Evolutionary conservation across 2,797 vertebrate genomes (phyloP).

Genomic region (Nyctalus aviator): DNA sequence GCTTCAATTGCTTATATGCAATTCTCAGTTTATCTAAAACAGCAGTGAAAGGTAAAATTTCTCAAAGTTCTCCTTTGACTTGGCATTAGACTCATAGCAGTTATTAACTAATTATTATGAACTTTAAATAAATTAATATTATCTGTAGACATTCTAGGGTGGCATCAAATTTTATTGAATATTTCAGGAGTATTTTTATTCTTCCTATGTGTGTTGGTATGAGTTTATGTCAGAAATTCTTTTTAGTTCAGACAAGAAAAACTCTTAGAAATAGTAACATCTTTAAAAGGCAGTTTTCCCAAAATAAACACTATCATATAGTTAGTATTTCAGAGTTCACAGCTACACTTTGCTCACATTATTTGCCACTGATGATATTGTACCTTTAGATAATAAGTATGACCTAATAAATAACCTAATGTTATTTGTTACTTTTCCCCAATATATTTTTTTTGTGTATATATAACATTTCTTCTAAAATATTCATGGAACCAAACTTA

Average conservation of each 20-base stretch:
- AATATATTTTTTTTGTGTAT: not conserved
- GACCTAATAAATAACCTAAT: too few relatives aligned
- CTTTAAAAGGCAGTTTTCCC: not conserved
- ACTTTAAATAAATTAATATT: not conserved
- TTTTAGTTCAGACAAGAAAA: not conserved
- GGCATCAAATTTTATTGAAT: not conserved
- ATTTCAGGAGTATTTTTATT: not conserved
- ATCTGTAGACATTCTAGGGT: not conserved
- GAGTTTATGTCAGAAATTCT: not conserved
- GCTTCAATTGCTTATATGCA: not conserved
- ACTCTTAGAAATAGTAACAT: not conserved
- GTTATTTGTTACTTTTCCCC: too few relatives aligned
- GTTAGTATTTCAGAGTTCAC: not conserved
- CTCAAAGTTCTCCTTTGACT: not conserved
- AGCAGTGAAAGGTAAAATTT: not conserved
- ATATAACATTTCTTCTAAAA: not conserved
- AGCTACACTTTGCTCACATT: not conserved
- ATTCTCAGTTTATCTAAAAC: not conserved
- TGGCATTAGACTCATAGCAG: not conserved
- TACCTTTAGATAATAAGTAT: not conserved
- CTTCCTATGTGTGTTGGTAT: not conserved
- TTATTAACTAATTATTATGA: not conserved
- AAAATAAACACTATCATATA: not conserved
- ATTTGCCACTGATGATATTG: not conserved
- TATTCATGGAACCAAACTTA: not conserved